These are phyloP conservation scores for Luidia sarsii DNA, from an alignment of 53 echinoderm and acorn worm genomes.

Conservation along the genomic window DNA sequence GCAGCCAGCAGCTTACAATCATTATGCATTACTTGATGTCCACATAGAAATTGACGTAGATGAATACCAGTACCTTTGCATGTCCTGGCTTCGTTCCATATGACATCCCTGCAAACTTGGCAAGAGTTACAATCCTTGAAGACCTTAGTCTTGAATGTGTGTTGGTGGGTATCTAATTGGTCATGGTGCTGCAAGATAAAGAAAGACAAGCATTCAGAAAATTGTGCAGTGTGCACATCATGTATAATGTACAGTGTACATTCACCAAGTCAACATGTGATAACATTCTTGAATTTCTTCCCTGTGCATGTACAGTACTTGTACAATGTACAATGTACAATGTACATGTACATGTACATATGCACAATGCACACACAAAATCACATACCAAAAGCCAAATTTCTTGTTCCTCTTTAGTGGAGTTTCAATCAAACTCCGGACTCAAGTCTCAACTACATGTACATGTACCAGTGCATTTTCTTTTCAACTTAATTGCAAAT, in stretches of 20 bases:
- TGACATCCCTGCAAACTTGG: constrained; percentile 79
- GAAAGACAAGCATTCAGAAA: background rate
- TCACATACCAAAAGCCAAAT: no score
- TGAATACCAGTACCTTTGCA: constrained; percentile 70
- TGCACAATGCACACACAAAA: background rate
- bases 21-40: no score
- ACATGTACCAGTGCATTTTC: no score
- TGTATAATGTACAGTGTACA: background rate
- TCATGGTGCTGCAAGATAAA: constrained; percentile 78
- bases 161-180: constrained; percentile 79
- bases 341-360: background rate
- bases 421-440: no score
- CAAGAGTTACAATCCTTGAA: constrained; percentile 82
- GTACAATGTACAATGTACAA: no score
- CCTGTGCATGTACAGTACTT: no score
- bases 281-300: no score
- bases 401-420: no score
- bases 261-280: background rate
- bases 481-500: no score
- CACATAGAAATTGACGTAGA: no score
- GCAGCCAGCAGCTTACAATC: no score
- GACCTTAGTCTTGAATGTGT: constrained; percentile 85
- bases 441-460: no score
- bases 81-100: constrained; percentile 83
- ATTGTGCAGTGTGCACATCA: background rate